Conservation (phyloP, 2,888 invertebrate genomes). For the Apamea crenata region DNA sequence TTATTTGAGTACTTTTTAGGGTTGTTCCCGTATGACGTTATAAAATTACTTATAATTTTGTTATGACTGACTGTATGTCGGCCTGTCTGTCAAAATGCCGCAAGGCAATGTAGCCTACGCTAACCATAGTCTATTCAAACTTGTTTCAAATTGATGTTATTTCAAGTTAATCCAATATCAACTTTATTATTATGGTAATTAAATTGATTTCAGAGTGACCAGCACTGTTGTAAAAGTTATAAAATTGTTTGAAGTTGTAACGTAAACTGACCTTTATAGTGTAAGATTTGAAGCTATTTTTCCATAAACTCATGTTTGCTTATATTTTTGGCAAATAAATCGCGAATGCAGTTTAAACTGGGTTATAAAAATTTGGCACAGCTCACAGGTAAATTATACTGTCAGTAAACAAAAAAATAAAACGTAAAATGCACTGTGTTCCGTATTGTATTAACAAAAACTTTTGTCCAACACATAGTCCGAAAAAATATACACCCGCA, state of each 20-base stretch:
- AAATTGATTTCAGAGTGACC: too few species aligned
- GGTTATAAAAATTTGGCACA: background rate
- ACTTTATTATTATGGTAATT: too few species aligned
- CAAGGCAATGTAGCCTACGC: background rate
- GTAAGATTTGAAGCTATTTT: too few species aligned
- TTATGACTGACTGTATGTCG: slow-evolving; percentile 6
- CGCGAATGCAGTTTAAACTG: background rate
- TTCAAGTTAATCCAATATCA: too few species aligned
- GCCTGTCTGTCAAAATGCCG: background rate
- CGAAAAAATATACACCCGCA: slow-evolving; percentile 23
- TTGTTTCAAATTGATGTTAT: too few species aligned
- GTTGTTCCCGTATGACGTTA: background rate
- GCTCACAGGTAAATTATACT: background rate
- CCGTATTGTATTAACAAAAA: background rate
- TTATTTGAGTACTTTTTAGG: slow-evolving; percentile 11
- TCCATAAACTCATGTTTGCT: too few species aligned
- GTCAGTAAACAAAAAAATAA: background rate
- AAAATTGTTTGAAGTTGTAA: too few species aligned
- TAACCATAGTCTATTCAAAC: too few species aligned
- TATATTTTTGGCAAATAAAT: too few species aligned
- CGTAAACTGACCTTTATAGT: too few species aligned
- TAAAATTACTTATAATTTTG: slow-evolving; percentile 9
- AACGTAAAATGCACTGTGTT: background rate
- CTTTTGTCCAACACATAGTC: background rate
- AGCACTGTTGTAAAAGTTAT: too few species aligned